Conservation (phyloP, 2,888 invertebrate species). For the Drosophila demipolita region DNA sequence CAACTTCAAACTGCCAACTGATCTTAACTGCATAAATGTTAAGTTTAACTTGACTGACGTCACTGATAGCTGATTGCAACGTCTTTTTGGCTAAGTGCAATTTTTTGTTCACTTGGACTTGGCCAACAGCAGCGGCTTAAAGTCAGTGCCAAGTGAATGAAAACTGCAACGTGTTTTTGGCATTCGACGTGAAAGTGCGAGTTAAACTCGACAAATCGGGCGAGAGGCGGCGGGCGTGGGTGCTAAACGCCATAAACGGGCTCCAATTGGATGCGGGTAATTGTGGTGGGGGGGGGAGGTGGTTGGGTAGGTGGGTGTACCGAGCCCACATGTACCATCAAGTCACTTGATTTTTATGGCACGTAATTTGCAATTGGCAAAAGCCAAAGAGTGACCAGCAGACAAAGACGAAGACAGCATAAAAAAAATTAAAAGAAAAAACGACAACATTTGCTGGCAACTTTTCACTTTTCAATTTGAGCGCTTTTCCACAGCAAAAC, state of each 20-base stretch:
- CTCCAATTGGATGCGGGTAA: background rate
- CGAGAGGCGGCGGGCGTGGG: constrained; percentile 39
- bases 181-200: constrained; percentile 83
- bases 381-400: constrained; percentile 54
- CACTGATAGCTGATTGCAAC: constrained; percentile 55
- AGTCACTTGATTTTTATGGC: constrained; percentile 72
- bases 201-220: constrained; percentile 54
- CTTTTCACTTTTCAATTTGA: constrained; percentile 84
- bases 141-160: constrained; percentile 80
- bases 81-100: constrained; percentile 40
- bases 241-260: constrained; percentile 13
- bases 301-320: constrained; percentile 1
- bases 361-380: constrained; percentile 79
- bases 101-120: constrained; percentile 74
- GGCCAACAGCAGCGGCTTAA: constrained; percentile 74
- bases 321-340: constrained; percentile 66
- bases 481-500: constrained; percentile 61
- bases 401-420: constrained; percentile 30
- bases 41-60: constrained; percentile 56
- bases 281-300: background rate
- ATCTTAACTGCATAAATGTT: background rate
- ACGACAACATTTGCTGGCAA: constrained; percentile 61
- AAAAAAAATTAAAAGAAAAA: constrained; percentile 3
- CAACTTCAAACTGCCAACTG: constrained; percentile 2
- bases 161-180: constrained; percentile 81